Conservation (phyloP, 2,113 vertebrate genomes). For the Mesoclemmys tuberculata region DNA sequence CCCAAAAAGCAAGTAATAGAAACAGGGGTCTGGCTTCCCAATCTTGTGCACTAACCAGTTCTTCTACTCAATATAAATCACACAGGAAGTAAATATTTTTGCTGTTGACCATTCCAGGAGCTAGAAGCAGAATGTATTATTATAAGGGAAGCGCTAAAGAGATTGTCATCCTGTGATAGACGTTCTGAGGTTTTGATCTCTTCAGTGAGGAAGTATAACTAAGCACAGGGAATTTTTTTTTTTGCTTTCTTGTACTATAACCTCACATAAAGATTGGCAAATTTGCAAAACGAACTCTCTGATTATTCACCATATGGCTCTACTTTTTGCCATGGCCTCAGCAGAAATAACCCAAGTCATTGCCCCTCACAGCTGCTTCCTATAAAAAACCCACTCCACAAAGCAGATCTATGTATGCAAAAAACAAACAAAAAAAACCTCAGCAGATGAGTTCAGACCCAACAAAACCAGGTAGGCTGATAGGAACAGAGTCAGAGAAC, state of each 20-base stretch:
- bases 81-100: background rate
- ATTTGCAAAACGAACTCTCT: background rate
- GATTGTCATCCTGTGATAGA: background rate
- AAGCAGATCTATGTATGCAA: background rate
- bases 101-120: background rate
- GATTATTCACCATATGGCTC: background rate
- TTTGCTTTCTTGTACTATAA: background rate
- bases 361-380: background rate
- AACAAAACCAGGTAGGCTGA: background rate
- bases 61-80: background rate
- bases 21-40: background rate
- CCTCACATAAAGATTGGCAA: background rate
- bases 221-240: background rate
- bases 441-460: background rate
- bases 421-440: background rate
- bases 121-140: background rate
- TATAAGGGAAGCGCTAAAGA: background rate
- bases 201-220: background rate
- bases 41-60: background rate
- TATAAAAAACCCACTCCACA: background rate
- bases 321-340: background rate
- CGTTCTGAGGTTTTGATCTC: background rate
- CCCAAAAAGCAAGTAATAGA: background rate
- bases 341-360: background rate
- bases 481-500: background rate